These are phyloP conservation scores for Cirrhinus mrigala DNA, from an alignment of 2,797 vertebrate genomes.

Conservation along the genomic window DNA sequence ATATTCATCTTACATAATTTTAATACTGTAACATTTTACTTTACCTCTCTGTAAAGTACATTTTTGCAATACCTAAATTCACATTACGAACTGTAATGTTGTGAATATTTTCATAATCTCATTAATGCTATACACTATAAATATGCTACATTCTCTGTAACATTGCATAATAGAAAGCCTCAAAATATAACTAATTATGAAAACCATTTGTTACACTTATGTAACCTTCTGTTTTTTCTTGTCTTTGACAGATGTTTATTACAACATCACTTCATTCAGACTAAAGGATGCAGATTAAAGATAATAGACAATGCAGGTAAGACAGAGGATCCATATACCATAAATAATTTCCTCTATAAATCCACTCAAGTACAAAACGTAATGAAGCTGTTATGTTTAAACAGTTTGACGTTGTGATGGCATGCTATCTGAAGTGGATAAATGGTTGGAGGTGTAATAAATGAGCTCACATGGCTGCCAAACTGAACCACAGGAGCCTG, in stretches of 20 bases:
- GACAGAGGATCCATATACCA: neutral
- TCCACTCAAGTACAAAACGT: neutral
- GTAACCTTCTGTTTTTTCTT: neutral
- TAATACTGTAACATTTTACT: neutral
- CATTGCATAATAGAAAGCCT: neutral
- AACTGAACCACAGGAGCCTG: neutral
- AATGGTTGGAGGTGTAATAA: neutral
- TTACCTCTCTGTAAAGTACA: neutral
- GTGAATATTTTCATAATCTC: neutral
- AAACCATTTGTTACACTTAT: neutral
- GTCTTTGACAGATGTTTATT: neutral
- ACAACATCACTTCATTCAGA: neutral
- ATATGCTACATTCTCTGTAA: neutral
- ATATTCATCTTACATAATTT: too few species aligned
- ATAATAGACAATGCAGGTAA: neutral
- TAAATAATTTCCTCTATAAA: neutral
- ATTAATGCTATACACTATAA: neutral
- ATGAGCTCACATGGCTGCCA: neutral
- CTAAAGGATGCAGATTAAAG: neutral
- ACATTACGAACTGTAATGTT: neutral
- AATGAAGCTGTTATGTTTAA: conserved; percentile 4
- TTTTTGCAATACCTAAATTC: neutral
- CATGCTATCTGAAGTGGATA: neutral
- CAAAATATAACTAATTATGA: conserved; percentile 1
- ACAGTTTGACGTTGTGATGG: neutral